phyloP scores from a whole-genome alignment of 2,113 vertebrate genomes.

The Tupaia tana region DNA sequence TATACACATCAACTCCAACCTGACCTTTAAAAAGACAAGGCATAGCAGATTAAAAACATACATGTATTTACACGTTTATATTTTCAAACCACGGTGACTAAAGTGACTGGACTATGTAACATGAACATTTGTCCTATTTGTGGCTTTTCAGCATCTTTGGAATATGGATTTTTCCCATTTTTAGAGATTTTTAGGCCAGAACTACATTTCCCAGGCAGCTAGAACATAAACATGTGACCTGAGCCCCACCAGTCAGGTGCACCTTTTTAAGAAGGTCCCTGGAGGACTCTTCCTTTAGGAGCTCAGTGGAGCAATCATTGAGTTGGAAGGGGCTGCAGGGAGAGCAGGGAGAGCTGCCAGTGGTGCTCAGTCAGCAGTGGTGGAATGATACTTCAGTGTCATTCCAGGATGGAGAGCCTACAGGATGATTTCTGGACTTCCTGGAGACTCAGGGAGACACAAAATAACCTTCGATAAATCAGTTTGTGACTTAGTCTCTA shows the following conservation, averaged over 20 bases:
- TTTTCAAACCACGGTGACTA: background rate
- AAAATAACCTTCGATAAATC: background rate
- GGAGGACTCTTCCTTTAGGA: background rate
- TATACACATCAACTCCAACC: background rate
- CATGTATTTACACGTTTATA: background rate
- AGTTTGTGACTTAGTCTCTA: background rate
- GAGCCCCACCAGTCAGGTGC: background rate
- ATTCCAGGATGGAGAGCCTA: rapidly evolving
- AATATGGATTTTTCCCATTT: background rate
- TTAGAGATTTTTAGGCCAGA: background rate
- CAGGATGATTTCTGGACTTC: background rate
- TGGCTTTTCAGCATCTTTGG: background rate
- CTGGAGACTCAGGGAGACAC: background rate
- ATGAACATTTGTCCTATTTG: background rate
- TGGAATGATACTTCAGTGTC: background rate
- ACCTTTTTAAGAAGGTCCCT: background rate
- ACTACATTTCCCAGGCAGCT: slow-evolving; percentile 24
- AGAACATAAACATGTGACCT: background rate
- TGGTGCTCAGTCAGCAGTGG: too few species aligned
- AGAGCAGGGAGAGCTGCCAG: background rate
- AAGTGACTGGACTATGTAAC: background rate
- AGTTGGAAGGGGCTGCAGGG: background rate
- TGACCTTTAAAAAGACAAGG: background rate
- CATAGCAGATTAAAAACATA: background rate
- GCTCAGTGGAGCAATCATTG: background rate